Evolutionary conservation across 2,797 vertebrate species (phyloP).

Genomic region (Euphonia xanthogaster): DNA sequence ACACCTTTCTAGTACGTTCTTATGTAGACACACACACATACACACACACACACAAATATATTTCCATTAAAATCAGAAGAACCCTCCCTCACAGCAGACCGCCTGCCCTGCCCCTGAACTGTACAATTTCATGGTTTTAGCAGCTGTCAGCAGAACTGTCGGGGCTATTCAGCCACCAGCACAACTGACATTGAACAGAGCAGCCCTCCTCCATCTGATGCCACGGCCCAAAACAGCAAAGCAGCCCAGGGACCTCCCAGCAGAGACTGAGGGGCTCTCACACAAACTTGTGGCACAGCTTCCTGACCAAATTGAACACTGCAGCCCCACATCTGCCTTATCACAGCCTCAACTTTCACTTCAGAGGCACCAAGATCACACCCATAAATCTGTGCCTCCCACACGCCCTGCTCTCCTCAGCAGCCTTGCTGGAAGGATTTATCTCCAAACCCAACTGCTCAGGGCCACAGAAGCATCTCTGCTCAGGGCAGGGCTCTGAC

Average conservation of each 20-base stretch:
- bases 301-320: neutral
- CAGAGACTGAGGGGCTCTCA: neutral
- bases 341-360: neutral
- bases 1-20: neutral
- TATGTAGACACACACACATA: neutral
- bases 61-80: neutral
- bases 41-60: neutral
- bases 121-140: neutral
- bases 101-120: rapidly evolving
- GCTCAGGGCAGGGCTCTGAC: neutral
- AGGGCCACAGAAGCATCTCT: neutral
- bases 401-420: neutral
- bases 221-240: neutral
- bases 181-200: neutral
- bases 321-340: neutral
- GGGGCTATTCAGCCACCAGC: neutral
- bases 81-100: neutral
- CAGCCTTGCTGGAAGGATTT: neutral
- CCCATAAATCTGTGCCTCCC: neutral
- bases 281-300: neutral
- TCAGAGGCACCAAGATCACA: neutral
- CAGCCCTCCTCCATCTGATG: neutral
- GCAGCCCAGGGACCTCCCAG: neutral
- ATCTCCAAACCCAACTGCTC: neutral
- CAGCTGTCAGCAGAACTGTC: neutral